phyloP scores from a whole-genome alignment of 2,888 invertebrate genomes.

The Sycophila texana region DNA sequence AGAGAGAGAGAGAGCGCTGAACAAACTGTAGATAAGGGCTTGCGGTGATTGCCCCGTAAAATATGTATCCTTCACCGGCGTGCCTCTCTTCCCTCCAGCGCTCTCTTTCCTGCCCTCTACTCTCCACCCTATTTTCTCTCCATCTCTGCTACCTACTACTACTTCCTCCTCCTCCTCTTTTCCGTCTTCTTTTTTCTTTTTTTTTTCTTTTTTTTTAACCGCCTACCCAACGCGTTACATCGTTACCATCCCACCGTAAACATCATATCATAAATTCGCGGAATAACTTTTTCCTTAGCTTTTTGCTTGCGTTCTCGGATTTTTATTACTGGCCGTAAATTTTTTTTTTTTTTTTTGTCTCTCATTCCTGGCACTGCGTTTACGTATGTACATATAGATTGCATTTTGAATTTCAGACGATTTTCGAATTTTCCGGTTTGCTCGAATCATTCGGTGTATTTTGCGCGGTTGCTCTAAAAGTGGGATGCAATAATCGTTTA shows the following conservation, averaged over 20 bases:
- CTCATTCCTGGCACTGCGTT: not conserved
- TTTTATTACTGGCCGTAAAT: constrained; percentile 25
- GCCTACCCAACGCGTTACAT: constrained; percentile 22
- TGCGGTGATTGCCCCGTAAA: constrained; percentile 73
- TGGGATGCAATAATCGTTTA: too few relatives aligned
- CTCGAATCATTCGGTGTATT: not conserved
- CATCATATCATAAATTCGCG: constrained; percentile 49
- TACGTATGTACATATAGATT: not conserved
- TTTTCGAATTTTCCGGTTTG: not conserved
- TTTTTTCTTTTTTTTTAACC: constrained; percentile 59
- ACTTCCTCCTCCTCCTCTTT: not conserved
- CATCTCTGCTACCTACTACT: not conserved
- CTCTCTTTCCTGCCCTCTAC: constrained; percentile 50
- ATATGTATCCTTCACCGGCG: constrained; percentile 70
- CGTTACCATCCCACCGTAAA: constrained; percentile 41
- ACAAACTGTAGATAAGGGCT: constrained; percentile 73
- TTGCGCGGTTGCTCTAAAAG: too few relatives aligned
- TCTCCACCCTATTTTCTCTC: constrained; percentile 51
- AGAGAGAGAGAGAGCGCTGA: constrained; percentile 63
- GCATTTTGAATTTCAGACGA: constrained; percentile 2
- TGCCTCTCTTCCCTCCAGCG: constrained; percentile 62
- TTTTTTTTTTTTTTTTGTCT: constrained; percentile 13
- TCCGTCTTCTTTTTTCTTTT: constrained; percentile 56
- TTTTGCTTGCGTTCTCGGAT: constrained; percentile 7
- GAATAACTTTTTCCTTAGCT: constrained; percentile 41